A percentile compares a stretch with the other conserved stretches of the same genome.
phyloP scores from a whole-genome alignment of 2,888 invertebrate species.

The Gonocerus acuteangulatus region DNA sequence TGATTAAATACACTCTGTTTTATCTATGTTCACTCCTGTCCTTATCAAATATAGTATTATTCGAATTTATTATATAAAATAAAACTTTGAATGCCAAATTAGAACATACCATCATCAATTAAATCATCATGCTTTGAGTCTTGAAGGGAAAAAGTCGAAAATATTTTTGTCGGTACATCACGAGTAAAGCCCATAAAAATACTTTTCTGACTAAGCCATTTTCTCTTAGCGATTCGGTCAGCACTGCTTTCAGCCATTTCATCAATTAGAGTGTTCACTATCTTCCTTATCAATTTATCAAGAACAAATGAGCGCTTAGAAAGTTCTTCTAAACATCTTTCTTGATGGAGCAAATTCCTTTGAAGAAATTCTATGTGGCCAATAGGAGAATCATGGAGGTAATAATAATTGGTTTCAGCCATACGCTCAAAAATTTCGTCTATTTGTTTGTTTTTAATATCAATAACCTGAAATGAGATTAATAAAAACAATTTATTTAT shows the following conservation, averaged over 20 bases:
- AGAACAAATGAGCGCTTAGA: background rate
- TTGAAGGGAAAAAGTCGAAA: too few relatives aligned
- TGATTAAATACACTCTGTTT: too few relatives aligned
- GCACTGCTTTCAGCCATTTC: background rate
- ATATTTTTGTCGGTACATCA: background rate
- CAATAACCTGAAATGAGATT: background rate
- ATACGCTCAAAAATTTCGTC: background rate
- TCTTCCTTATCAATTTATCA: background rate
- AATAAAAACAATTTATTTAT: too few relatives aligned
- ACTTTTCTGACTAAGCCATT: background rate
- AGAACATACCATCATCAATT: too few relatives aligned
- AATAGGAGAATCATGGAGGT: background rate
- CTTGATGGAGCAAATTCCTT: background rate
- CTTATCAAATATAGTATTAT: too few relatives aligned
- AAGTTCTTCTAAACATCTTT: background rate
- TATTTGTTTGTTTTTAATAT: background rate
- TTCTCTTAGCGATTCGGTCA: background rate
- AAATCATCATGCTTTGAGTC: too few relatives aligned
- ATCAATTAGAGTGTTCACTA: background rate
- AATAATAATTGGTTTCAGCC: background rate
- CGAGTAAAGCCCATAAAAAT: background rate
- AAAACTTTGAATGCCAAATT: too few relatives aligned
- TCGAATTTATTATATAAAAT: too few relatives aligned
- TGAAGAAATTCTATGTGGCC: background rate
- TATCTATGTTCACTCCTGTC: too few relatives aligned